These are phyloP conservation scores for Trichosurus vulpecula DNA, from an alignment of 2,797 vertebrate species.

Conservation along the genomic window DNA sequence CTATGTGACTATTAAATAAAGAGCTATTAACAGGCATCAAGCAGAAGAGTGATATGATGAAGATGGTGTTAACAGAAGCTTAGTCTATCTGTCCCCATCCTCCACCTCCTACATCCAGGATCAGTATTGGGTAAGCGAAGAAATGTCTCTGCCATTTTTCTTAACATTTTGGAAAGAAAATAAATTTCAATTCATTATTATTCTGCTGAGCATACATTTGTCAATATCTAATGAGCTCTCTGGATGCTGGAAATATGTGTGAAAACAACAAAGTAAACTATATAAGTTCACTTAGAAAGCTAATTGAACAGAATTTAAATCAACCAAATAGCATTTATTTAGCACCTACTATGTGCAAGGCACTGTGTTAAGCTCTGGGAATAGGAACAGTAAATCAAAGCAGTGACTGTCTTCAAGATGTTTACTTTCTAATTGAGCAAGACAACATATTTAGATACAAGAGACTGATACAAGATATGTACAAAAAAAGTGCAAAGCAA, in stretches of 20 bases:
- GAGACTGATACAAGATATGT: rapidly evolving
- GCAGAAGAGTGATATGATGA: no score
- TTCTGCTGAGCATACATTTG: background rate
- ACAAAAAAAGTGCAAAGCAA: background rate
- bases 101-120: no score
- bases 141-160: no score
- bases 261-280: background rate
- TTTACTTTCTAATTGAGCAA: background rate
- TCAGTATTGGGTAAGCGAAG: no score
- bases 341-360: background rate
- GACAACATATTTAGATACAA: background rate
- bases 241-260: background rate
- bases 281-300: background rate
- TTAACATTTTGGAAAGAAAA: no score
- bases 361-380: background rate
- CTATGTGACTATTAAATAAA: no score
- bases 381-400: background rate
- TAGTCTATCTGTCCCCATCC: no score
- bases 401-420: background rate
- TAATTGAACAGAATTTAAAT: background rate
- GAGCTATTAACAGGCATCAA: no score
- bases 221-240: background rate
- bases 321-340: background rate
- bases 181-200: background rate
- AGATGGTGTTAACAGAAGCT: no score